A percentile compares a stretch with the other conserved stretches of the same genome.
Conservation (phyloP, 30 jellyfish, hydroid and myxozoan species). For the Haliclystus octoradiatus region DNA sequence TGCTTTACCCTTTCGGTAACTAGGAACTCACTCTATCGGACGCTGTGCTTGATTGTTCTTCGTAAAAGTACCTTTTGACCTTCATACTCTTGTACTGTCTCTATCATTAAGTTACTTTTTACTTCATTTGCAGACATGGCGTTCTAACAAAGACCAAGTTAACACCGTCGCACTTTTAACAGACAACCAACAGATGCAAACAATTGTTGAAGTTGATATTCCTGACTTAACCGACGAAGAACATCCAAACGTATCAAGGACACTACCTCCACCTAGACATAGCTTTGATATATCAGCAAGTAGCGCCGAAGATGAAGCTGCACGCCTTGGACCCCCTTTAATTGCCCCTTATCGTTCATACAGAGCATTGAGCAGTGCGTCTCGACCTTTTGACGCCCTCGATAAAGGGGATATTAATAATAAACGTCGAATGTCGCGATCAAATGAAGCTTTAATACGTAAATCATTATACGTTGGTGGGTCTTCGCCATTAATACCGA, state of each 20-base stretch:
- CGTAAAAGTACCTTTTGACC: too few relatives aligned
- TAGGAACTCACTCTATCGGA: too few relatives aligned
- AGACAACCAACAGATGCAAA: conserved; percentile 56
- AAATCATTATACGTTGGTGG: conserved; percentile 55
- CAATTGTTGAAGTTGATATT: conserved; percentile 47
- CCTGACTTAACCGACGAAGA: conserved; percentile 31
- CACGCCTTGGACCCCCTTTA: conserved; percentile 21
- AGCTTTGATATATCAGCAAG: conserved; percentile 35
- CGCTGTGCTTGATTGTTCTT: too few relatives aligned
- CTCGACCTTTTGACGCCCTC: conserved; percentile 40
- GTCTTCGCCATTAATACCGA: conserved; percentile 43
- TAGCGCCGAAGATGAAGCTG: conserved; percentile 76
- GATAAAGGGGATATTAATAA: conserved; percentile 19
- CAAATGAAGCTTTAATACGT: conserved; percentile 53
- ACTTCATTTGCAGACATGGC: too few relatives aligned
- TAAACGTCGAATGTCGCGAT: conserved; percentile 18
- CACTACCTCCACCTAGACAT: neutral
- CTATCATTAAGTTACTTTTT: too few relatives aligned
- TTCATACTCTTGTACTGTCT: too few relatives aligned
- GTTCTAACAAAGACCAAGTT: neutral
- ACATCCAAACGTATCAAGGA: neutral
- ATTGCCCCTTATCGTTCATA: conserved; percentile 76
- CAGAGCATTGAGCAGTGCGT: conserved; percentile 81
- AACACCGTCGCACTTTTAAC: conserved; percentile 12
- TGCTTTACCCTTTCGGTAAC: too few relatives aligned